Evolutionary conservation across 2,888 invertebrate species (phyloP), one percentile per base, ranked within the genome.

Genomic region (Caenorhabditis uteleia): DNA sequence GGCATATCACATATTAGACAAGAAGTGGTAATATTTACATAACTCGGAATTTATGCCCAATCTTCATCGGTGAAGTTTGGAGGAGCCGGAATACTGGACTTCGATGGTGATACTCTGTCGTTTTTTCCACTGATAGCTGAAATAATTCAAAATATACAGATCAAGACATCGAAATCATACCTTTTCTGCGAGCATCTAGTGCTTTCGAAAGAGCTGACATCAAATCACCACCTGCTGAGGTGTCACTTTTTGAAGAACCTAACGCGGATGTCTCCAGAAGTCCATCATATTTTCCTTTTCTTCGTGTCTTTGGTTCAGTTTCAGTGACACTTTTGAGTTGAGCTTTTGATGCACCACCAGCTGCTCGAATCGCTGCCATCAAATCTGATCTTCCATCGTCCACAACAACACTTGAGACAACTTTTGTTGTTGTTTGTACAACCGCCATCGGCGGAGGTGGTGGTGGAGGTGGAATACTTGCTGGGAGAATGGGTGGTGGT

Each of bases 201-300:
- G 73, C 75, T 39, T 61, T 71, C 4, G 75, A 59, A 12, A 75
- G 40, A 8, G 73, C 65, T 8, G 65, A 61, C 75, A 75, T 75
- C 27, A 75, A 49, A 55, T 75, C 75, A 26, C 58, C 73, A 7
- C 68, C 65, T 2, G 25, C 36, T 2, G 43, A 48, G 20, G 16
- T 23, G 20, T 36, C 46, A 23, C 7, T 12, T 25, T 4, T 8
- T 5, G 36, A 27, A 27, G 5, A 8, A 0, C n/a, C 14, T 14
- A 64, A 38, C 2, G 64, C 50, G n/a, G 64, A 58, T 8, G 53
- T 21, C 14, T 64, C 64, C 25, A 58, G 42, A 39, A 64, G 31
- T 5, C 48, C 53, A 33, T 64, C 56, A 16, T 53, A 57, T 27
- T 40, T 39, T 33, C 16, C 39, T 43, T 43, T 43, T 48, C 49